These are phyloP conservation scores for Popillia japonica DNA, from an alignment of 1,140 invertebrate species.

Conservation along the genomic window DNA sequence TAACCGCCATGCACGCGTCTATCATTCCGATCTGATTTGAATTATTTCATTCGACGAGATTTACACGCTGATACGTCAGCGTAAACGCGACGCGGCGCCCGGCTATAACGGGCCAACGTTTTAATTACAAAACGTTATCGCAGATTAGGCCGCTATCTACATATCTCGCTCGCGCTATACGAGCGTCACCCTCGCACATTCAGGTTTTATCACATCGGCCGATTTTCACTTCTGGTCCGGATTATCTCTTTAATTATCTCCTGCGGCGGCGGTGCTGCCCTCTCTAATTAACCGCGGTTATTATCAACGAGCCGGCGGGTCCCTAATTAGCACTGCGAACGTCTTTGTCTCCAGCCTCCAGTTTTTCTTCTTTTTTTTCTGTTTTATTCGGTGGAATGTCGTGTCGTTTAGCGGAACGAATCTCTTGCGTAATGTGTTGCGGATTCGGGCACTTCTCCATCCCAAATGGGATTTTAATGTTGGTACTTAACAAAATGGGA, in stretches of 20 bases:
- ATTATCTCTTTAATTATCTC: conserved; percentile 6
- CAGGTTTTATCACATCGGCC: no score
- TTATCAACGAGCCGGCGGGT: background rate
- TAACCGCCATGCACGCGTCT: background rate
- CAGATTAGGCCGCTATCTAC: background rate
- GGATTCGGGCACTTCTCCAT: no score
- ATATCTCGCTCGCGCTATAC: background rate
- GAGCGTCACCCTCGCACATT: background rate
- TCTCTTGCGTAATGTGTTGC: no score
- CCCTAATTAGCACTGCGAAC: background rate
- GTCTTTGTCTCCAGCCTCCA: no score
- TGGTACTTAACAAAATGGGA: no score
- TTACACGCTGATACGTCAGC: background rate
- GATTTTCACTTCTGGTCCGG: background rate
- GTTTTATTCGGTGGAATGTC: no score
- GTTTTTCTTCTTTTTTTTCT: no score
- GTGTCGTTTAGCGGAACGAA: no score
- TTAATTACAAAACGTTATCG: background rate
- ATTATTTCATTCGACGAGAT: conserved; percentile 7
- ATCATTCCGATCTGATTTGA: conserved; percentile 1
- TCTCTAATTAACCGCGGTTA: background rate
- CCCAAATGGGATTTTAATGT: no score
- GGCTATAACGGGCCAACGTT: background rate
- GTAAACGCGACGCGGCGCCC: background rate
- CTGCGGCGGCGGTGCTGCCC: background rate